Conservation (phyloP, 2,888 invertebrate species). For the Chirona hameri region DNA sequence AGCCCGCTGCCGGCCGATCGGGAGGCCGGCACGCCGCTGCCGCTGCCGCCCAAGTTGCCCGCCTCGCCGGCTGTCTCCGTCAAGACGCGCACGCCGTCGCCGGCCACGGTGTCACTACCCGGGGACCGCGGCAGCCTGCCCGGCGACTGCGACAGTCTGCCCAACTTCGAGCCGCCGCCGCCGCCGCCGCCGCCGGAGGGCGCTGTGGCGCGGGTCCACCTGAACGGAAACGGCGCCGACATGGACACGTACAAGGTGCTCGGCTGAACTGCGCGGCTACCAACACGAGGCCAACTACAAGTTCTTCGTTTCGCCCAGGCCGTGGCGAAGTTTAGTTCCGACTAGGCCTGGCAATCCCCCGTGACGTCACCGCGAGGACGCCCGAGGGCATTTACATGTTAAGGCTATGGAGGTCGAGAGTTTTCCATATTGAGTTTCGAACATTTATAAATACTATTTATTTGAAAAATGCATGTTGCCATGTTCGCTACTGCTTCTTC, state of each 20-base stretch:
- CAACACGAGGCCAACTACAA: not conserved
- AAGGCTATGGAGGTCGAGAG: too few relatives aligned
- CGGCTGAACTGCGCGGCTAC: not conserved
- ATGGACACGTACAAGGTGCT: not conserved
- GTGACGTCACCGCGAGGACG: too few relatives aligned
- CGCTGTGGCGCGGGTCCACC: not conserved
- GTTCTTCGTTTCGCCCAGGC: too few relatives aligned
- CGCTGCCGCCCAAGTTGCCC: conserved; percentile 24
- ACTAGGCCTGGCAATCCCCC: too few relatives aligned
- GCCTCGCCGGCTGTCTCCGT: conserved; percentile 1
- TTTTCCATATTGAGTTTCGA: too few relatives aligned
- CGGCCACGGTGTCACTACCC: not conserved
- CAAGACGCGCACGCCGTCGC: not conserved
- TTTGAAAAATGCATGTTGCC: too few relatives aligned
- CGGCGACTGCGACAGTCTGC: not conserved
- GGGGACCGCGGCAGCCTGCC: not conserved
- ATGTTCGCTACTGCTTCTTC: too few relatives aligned
- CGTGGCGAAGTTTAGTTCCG: too few relatives aligned
- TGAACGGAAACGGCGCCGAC: not conserved
- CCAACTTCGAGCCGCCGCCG: conserved; percentile 1
- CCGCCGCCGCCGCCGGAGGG: not conserved
- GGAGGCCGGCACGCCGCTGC: not conserved
- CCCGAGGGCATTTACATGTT: too few relatives aligned
- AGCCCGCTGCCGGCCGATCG: not conserved
- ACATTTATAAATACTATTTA: too few relatives aligned